Base-by-base conservation (phyloP, 1,140 invertebrate genomes). In the Dendroctonus ponderosae region DNA sequence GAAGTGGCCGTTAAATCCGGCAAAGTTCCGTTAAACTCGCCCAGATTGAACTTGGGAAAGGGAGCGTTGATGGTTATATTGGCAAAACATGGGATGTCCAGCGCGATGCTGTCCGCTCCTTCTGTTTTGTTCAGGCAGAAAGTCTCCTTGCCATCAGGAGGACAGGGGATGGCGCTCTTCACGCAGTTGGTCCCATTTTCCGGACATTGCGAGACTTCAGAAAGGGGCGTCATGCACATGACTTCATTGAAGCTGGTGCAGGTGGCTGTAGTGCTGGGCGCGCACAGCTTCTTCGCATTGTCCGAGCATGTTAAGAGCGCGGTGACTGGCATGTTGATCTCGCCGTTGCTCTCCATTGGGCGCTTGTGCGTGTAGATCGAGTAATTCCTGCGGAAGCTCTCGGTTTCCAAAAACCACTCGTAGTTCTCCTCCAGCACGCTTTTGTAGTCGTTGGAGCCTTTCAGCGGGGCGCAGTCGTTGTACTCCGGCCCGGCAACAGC, bases 401-500 rank as follows among this genome's bases (percentile, higher is more conserved):
- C 50, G 38, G 46, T 49, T 54, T 71, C 66, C 58, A 71, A 41
- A 9, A 54, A 67, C 66, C 66, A 67, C 37, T 61, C 59, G 52
- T 61, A 59, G 38, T 62, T 62, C 44, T 59, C 70, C 37, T 64
- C 54, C 26, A 71, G 56, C 39, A 66, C 62, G 43, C 57, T 71
- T 53, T 66, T 65, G 14, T 68, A 71, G 60, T 71, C 59, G 44
- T 66, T 62, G 9, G 39, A 46, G 59, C 66, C 38, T n/a, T 42
- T 62, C 6, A 46, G 38, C 5, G 61, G 50, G 7, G 50, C 39
- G 39, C 70, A 71, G 41, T 38, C 26, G 14, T 68, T 59, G 38
- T 71, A 71, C 37, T 72, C 68, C 3, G 72, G 71, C 12, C 69
- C 72, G 11, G 71, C 71, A 26, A 72, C 62, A 11, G 72, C 72